Evolutionary conservation across 2,888 invertebrate genomes (phyloP).

Genomic region (Heliconius aoede): DNA sequence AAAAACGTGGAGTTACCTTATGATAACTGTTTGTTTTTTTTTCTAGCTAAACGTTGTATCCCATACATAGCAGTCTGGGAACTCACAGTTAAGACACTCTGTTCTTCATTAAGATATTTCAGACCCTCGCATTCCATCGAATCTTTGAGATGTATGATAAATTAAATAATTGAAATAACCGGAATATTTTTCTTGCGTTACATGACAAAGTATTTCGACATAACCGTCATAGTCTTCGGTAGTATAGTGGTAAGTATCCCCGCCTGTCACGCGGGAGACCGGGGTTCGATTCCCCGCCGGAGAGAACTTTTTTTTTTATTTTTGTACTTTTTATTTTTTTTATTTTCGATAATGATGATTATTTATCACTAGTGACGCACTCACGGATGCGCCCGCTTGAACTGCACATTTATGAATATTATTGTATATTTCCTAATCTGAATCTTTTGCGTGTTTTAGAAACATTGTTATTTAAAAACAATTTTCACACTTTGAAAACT

Average conservation of each 20-base stretch:
- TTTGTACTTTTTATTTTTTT: background rate
- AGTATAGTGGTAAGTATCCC: conserved; percentile 72
- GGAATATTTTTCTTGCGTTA: background rate
- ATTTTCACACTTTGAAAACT: no score
- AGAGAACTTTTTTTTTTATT: background rate
- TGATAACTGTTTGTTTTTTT: background rate
- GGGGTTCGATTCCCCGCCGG: conserved; percentile 85
- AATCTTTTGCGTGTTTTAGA: no score
- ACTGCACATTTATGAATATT: no score
- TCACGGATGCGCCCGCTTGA: no score
- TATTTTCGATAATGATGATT: background rate
- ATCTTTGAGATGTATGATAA: background rate
- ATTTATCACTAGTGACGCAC: no score
- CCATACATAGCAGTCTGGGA: background rate
- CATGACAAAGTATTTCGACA: background rate
- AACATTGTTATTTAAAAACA: no score
- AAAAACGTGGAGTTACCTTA: background rate
- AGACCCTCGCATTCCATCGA: background rate
- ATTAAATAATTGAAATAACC: background rate
- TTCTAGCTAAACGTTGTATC: background rate
- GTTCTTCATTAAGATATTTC: background rate
- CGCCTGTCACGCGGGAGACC: conserved; percentile 85
- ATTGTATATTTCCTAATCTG: no score
- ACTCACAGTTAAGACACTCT: background rate
- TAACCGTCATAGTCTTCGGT: background rate